Base-by-base conservation (phyloP, 2,888 invertebrate genomes). In the Acronicta aceris region DNA sequence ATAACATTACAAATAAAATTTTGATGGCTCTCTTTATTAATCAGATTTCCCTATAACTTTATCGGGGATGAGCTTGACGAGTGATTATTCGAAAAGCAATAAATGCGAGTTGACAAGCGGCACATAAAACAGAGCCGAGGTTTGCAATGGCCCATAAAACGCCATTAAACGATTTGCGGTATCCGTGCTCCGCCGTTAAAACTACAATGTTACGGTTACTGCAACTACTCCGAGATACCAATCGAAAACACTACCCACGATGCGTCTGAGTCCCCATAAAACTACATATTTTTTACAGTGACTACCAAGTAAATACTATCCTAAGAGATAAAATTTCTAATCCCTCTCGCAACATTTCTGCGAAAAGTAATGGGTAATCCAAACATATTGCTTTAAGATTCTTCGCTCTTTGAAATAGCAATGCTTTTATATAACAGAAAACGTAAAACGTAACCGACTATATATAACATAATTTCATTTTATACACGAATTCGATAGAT, bases 111-210 rank as follows among this genome's bases (percentile, higher is more conserved):
- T 81, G 85, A 86, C 86, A 88, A 84, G 82, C 82, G 81, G 75
- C 76, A 80, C 78, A 81, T 89, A 91, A 90, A 91, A 82, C 77
- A 78, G 78, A 62, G 79, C 77, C 74, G 81, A 76, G 86, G 84
- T 84, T 87, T 80, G 86, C 83, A 86, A 90, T 87, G 85, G 89
- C 79, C 85, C 86, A 89, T 92, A 91, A 92, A 92, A 86, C 72
- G 84, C 82, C 85, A 87, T 91, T 91, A 90, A 90, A 89, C 86
- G 87, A 81, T 87, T 88, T 85, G 86, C 84, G 85, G 84, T 81
- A 81, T 83, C 85, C 80, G 49, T 81, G 83, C 79, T 89, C 88
- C 85, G 90, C 79, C 81, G 83, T 78, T 77, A 70, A 72, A 81
- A 84, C 87, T 86, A 92, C 92, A 91, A 85, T 90, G 92, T 92